Evolutionary conservation across 1,140 invertebrate genomes (phyloP).

Genomic region (Wasmannia auropunctata): DNA sequence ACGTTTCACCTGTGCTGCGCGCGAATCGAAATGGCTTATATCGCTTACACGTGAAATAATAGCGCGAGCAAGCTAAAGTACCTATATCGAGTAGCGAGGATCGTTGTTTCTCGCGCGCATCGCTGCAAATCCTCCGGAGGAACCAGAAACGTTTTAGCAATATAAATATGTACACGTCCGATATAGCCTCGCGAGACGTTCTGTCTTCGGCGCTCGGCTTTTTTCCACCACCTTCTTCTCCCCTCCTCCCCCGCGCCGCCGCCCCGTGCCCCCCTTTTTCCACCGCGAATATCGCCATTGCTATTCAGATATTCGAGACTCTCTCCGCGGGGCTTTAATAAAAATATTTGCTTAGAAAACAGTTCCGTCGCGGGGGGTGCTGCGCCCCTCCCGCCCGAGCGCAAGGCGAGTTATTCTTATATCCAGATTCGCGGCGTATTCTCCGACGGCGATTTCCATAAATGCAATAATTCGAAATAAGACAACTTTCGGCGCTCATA

Average conservation of each 20-base stretch:
- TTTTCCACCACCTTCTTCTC: constrained; percentile 6
- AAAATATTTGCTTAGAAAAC: constrained; percentile 83
- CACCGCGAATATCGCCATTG: constrained; percentile 69
- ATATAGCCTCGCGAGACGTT: constrained; percentile 46
- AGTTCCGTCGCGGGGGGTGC: constrained; percentile 61
- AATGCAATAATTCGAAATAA: constrained; percentile 76
- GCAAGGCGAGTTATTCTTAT: constrained; percentile 78
- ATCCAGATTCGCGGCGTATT: constrained; percentile 74
- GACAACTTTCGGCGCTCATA: constrained; percentile 49
- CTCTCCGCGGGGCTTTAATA: constrained; percentile 72
- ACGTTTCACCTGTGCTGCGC: not conserved
- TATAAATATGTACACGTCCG: constrained; percentile 60
- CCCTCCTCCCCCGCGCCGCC: not conserved
- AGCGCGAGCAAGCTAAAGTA: not conserved
- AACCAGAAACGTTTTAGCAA: constrained; percentile 66
- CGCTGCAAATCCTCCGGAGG: constrained; percentile 24
- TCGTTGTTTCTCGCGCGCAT: constrained; percentile 1
- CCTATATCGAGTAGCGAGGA: constrained; percentile 10
- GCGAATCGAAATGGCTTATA: constrained; percentile 17
- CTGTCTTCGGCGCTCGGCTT: constrained; percentile 59
- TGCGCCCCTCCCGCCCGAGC: constrained; percentile 11
- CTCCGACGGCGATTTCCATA: constrained; percentile 73
- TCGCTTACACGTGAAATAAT: constrained; percentile 32
- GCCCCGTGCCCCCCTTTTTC: not conserved
- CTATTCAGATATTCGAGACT: constrained; percentile 81